Evolutionary conservation across 1,140 invertebrate genomes (phyloP).

Genomic region (Mycetomoellerius zeteki): DNA sequence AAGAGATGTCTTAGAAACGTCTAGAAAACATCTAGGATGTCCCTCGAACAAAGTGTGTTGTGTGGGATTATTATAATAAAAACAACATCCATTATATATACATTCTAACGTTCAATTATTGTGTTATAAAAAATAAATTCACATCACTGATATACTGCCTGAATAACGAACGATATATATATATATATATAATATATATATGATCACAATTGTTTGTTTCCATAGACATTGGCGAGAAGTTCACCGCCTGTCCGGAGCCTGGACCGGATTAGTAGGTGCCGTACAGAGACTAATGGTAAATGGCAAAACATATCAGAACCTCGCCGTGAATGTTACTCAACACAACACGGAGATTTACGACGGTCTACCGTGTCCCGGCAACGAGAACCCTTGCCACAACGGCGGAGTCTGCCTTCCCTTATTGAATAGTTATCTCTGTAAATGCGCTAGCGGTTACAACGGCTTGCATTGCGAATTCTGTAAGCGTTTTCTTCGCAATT

Average conservation of each 20-base stretch:
- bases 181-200: background rate
- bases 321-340: constrained; percentile 85
- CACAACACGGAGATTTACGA: constrained; percentile 89
- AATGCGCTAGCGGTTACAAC: constrained; percentile 89
- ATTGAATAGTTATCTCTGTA: constrained; percentile 91
- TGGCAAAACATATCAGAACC: constrained; percentile 89
- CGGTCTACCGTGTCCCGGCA: constrained; percentile 90
- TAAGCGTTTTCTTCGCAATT: constrained; percentile 83
- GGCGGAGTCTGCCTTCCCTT: constrained; percentile 92
- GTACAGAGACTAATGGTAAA: constrained; percentile 95
- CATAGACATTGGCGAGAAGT: constrained; percentile 90
- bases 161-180: background rate
- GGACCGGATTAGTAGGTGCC: constrained; percentile 93
- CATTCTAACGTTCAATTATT: background rate
- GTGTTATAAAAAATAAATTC: constrained; percentile 37
- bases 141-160: background rate
- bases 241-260: constrained; percentile 91
- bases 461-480: constrained; percentile 92
- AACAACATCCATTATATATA: background rate
- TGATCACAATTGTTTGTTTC: constrained; percentile 42
- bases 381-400: constrained; percentile 91
- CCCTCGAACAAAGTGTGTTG: too few relatives aligned
- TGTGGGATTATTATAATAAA: background rate
- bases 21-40: too few relatives aligned
- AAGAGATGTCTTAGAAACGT: too few relatives aligned